These are phyloP conservation scores for Loxodonta africana DNA, from an alignment of 2,113 vertebrate genomes.

Conservation along the genomic window DNA sequence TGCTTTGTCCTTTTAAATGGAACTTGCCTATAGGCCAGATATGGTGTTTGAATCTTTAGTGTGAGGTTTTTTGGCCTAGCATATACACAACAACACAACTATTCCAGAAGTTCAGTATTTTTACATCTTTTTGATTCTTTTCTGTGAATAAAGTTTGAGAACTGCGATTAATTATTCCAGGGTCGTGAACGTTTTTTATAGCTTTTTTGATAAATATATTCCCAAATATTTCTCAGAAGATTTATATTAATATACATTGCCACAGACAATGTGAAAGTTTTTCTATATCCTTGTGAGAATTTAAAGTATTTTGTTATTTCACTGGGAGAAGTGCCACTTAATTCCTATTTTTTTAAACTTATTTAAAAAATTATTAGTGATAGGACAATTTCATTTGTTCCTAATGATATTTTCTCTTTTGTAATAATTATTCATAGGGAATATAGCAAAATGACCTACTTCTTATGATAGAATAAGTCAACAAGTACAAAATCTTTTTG, in stretches of 20 bases:
- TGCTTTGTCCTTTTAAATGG: neutral
- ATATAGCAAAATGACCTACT: neutral
- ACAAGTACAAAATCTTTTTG: neutral
- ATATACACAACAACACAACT: neutral
- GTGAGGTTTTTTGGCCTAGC: neutral
- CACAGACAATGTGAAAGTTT: neutral
- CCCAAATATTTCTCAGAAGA: constrained; percentile 5
- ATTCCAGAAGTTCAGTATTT: neutral
- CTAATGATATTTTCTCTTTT: neutral
- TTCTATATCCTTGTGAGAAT: neutral
- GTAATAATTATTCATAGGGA: constrained; percentile 22
- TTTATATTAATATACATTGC: neutral
- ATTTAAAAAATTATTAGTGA: neutral
- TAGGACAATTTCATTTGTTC: neutral
- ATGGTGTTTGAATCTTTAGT: neutral
- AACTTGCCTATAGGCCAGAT: neutral
- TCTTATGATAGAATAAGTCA: constrained; percentile 8
- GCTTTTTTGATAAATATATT: constrained; percentile 55
- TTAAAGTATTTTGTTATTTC: constrained; percentile 52
- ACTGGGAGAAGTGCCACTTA: neutral
- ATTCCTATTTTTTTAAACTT: constrained; percentile 25
- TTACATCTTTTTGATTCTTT: constrained; percentile 25
- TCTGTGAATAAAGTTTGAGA: constrained; percentile 17
- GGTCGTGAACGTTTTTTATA: constrained; percentile 26
- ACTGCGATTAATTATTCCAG: constrained; percentile 35